Percentiles rank a stretch among this genome's conserved stretches.
These are phyloP conservation scores for Pocillopora grandis DNA, from an alignment of 92 coral and sea anemone genomes.

Conservation along the genomic window DNA sequence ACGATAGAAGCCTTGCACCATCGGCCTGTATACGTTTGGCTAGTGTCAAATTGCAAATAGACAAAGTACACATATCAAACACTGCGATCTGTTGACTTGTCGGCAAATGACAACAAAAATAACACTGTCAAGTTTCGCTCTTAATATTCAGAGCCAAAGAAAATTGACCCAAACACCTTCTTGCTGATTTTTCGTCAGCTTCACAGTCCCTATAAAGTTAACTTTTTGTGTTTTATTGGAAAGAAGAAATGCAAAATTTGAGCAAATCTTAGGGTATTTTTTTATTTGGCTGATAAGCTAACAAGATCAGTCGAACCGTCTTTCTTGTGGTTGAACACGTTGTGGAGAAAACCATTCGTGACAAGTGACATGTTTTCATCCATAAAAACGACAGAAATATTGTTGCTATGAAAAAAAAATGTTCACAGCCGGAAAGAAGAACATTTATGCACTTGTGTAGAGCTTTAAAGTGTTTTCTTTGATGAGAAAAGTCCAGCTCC, in stretches of 20 bases:
- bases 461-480: neutral
- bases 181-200: neutral
- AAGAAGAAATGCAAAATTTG: neutral
- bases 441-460: neutral
- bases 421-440: neutral
- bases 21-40: neutral
- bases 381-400: neutral
- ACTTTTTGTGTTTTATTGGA: neutral
- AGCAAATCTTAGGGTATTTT: neutral
- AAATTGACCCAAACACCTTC: neutral
- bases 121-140: neutral
- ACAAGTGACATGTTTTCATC: neutral
- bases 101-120: neutral
- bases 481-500: neutral
- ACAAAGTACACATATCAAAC: neutral
- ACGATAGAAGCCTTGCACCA: neutral
- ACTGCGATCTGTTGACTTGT: neutral
- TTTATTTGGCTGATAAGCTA: neutral
- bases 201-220: neutral
- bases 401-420: neutral
- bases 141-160: neutral
- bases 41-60: conserved; percentile 3
- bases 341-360: neutral
- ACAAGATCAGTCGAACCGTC: neutral
- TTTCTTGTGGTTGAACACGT: neutral